These are phyloP conservation scores for Chelonoidis abingdonii DNA, from an alignment of 2,113 vertebrate species.

Conservation along the genomic window DNA sequence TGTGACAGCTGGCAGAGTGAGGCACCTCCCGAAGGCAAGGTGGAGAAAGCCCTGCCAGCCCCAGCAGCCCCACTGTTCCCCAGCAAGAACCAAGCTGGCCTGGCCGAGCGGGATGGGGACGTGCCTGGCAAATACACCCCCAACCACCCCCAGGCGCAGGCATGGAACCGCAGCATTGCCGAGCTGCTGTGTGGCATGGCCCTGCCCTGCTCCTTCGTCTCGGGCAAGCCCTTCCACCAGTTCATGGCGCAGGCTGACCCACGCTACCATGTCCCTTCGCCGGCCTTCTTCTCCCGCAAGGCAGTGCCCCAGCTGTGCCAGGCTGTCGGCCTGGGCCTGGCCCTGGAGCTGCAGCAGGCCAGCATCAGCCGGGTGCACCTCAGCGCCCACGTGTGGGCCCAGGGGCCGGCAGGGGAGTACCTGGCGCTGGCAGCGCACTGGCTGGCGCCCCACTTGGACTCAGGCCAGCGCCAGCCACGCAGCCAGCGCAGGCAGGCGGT, in stretches of 20 bases:
- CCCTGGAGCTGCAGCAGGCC: neutral
- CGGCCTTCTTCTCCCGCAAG: neutral
- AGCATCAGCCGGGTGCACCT: neutral
- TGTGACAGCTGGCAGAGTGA: neutral
- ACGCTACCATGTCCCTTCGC: neutral
- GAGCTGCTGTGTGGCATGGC: conserved; percentile 32
- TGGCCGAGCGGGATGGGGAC: neutral
- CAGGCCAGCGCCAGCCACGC: rapidly evolving
- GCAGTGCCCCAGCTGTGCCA: conserved; percentile 8
- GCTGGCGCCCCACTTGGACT: neutral
- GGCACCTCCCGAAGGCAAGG: rapidly evolving
- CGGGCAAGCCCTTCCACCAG: conserved; percentile 2
- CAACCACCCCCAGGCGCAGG: neutral
- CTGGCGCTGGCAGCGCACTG: conserved; percentile 26
- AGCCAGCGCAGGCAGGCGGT: neutral
- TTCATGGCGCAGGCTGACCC: conserved; percentile 27
- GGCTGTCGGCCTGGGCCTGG: neutral
- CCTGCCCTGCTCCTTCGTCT: conserved; percentile 1
- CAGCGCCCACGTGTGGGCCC: neutral
- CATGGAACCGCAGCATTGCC: neutral
- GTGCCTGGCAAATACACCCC: neutral
- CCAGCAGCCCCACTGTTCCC: neutral
- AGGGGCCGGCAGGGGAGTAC: neutral
- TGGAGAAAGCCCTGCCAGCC: neutral
- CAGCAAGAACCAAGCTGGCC: rapidly evolving